A percentile compares a stretch with the other conserved stretches of the same genome.
phyloP scores from a whole-genome alignment of 2,888 invertebrate species.

The Ormyrus pomaceus region DNA sequence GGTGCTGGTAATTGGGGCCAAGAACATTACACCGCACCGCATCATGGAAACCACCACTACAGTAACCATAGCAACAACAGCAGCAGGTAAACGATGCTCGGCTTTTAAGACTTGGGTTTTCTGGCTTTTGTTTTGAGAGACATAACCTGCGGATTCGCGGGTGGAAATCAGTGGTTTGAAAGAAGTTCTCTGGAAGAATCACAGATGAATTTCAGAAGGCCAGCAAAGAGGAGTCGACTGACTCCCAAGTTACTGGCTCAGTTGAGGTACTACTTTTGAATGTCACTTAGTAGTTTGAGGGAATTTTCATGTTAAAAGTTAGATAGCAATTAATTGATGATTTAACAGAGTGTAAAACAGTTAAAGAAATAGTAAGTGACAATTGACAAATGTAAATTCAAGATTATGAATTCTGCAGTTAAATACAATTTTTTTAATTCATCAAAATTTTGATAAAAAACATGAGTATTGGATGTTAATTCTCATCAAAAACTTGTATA shows the following conservation, averaged over 20 bases:
- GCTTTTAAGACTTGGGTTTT: conserved; percentile 3
- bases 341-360: not conserved
- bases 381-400: too few species aligned
- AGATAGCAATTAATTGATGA: conserved; percentile 11
- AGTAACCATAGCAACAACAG: conserved; percentile 77
- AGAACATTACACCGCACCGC: conserved; percentile 75
- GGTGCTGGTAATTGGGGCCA: conserved; percentile 65
- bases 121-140: not conserved
- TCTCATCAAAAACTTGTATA: too few species aligned
- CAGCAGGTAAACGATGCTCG: conserved; percentile 58
- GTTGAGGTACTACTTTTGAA: conserved; percentile 63
- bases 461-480: too few species aligned
- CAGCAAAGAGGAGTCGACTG: conserved; percentile 66
- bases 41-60: conserved; percentile 81
- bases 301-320: not conserved
- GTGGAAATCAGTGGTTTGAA: not conserved
- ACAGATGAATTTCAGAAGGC: conserved; percentile 40
- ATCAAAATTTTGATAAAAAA: too few species aligned
- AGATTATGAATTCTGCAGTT: too few species aligned
- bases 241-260: conserved; percentile 69
- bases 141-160: not conserved
- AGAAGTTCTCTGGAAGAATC: not conserved
- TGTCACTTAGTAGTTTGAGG: not conserved
- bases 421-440: too few species aligned
- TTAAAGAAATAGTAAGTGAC: too few species aligned